Conservation (phyloP, 2,113 vertebrate genomes). For the Campylorhamphus procurvoides region DNA sequence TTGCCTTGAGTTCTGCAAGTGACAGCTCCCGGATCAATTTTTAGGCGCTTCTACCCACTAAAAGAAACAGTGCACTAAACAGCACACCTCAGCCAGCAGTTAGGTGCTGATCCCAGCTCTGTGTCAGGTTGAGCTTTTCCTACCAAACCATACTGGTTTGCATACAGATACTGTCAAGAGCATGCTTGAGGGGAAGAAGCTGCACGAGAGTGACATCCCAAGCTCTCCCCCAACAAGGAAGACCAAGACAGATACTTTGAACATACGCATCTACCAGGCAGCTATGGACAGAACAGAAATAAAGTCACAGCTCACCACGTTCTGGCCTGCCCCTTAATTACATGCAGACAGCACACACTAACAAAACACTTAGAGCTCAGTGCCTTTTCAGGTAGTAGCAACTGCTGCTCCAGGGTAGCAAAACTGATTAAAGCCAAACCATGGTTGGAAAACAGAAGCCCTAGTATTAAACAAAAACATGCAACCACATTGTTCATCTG, state of each 20-base stretch:
- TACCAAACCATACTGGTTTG: background rate
- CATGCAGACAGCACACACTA: background rate
- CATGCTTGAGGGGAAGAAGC: background rate
- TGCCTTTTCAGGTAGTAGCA: background rate
- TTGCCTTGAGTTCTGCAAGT: background rate
- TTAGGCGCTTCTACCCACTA: background rate
- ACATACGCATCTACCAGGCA: background rate
- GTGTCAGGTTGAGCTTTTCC: background rate
- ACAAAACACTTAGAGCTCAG: background rate
- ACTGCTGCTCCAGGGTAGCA: background rate
- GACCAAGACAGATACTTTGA: accelerated
- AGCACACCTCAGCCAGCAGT: background rate
- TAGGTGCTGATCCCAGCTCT: background rate
- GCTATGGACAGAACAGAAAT: background rate
- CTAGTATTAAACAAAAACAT: constrained; percentile 1
- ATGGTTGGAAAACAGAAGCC: background rate
- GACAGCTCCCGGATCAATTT: background rate
- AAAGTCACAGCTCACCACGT: background rate
- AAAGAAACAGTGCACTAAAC: background rate
- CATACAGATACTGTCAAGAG: background rate
- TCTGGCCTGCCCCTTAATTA: background rate
- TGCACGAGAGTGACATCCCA: accelerated
- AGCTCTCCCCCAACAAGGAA: background rate
- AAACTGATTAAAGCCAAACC: background rate
- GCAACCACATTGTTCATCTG: background rate